Percentiles rank a stretch among this genome's conserved stretches.
phyloP scores from a whole-genome alignment of 2,888 invertebrate species.

The Shargacucullia verbasci region DNA sequence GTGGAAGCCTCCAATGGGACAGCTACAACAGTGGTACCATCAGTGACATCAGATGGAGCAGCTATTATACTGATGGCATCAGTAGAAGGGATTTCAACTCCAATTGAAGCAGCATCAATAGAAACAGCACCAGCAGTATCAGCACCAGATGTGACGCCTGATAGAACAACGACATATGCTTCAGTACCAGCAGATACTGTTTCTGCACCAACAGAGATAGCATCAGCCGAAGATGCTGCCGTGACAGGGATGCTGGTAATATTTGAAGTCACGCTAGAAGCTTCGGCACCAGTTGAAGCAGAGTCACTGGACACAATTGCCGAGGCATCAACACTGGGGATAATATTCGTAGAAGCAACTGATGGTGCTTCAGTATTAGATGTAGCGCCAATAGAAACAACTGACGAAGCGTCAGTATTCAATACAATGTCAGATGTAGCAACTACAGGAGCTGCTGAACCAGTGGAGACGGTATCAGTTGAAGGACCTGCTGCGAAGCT shows the following conservation, averaged over 20 bases:
- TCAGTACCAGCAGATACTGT: no score
- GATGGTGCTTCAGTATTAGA: no score
- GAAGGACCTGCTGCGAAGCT: neutral
- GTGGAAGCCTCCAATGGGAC: neutral
- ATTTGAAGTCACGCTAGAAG: no score
- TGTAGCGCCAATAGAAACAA: neutral
- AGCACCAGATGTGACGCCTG: neutral
- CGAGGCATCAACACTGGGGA: no score
- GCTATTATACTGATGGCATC: constrained; percentile 4
- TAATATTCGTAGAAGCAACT: no score
- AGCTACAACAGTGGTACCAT: neutral
- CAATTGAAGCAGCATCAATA: neutral
- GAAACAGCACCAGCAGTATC: neutral
- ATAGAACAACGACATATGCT: no score
- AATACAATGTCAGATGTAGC: neutral
- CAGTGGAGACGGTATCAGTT: neutral
- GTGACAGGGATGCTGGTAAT: no score
- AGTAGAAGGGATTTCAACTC: neutral
- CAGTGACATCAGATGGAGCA: constrained; percentile 1
- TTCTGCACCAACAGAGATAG: no score
- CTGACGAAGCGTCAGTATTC: constrained; percentile 11
- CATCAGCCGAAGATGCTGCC: no score
- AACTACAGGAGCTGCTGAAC: neutral
- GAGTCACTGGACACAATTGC: no score
- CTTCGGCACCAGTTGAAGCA: neutral